Base-by-base conservation (phyloP, 2,797 vertebrate genomes). In the Alcedo atthis region DNA sequence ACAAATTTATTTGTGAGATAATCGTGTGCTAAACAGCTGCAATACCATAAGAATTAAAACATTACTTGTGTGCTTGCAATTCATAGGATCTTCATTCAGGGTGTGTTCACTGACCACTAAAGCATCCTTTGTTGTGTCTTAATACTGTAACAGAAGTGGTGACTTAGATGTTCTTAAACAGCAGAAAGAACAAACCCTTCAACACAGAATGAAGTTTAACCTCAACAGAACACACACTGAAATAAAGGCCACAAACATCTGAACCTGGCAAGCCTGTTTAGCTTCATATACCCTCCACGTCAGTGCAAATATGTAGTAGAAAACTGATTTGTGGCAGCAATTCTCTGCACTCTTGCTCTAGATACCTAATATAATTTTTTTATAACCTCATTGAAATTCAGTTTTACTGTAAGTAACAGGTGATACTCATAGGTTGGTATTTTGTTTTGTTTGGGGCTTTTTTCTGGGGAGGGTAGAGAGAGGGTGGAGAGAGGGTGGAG, bases 221-320 rank as follows among this genome's bases (percentile, higher is more conserved):
- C 21, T 87, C 62, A 80, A 63, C 6, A 69, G n/a, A 92, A 62
- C 32, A 42, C 40, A 45, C 17, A 35, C 13, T 54, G 80, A 51
- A 95, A 85, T 59, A 91, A 93, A 89, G 66, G 62, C 59, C 59
- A 88, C 28, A 83, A 73, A 83, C 54, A 83, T 48, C 62, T 79
- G 77, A 93, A 81, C 66, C 30, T 83, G 46, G 85, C 81, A 90
- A 89, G 81, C n/a, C 87, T 76, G 69, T 86, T 92, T 54, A 90
- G 22, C 64, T 86, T 76, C 53, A 61, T 51, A 48, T 12, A 75
- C 22, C 37, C 46, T 75, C 76, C 76, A 32, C 28, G 86, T 83
- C 71, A 79, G 8, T 57, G 73, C 28, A 48, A 93, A 85, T 67
- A 61, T 15, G 28, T 81, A 53, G 32, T 26, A 80, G 79, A 63